A percentile compares a stretch with the other conserved stretches of the same genome.
These are phyloP conservation scores for Semotilus atromaculatus DNA, from an alignment of 2,797 vertebrate species.

Conservation along the genomic window DNA sequence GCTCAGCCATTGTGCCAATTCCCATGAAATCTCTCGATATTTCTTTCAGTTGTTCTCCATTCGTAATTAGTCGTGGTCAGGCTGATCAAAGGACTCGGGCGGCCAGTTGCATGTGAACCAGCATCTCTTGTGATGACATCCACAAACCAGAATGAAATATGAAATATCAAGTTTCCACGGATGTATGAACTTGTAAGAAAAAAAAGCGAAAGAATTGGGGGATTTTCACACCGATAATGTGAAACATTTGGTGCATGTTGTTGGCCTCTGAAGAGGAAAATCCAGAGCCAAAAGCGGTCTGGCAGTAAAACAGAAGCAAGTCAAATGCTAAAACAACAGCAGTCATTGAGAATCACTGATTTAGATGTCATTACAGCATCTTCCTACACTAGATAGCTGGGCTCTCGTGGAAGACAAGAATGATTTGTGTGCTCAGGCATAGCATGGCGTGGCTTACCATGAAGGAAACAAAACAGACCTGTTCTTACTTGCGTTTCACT, in stretches of 20 bases:
- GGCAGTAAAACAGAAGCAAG: conserved; percentile 89
- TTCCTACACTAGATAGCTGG: conserved; percentile 58
- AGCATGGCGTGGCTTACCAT: conserved; percentile 64
- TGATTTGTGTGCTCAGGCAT: conserved; percentile 59
- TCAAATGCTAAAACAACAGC: conserved; percentile 83
- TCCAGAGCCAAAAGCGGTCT: conserved; percentile 82
- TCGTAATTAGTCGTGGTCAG: conserved; percentile 95
- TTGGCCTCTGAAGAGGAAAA: conserved; percentile 86
- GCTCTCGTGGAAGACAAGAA: conserved; percentile 54
- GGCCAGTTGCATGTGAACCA: conserved; percentile 97
- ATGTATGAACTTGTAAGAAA: conserved; percentile 98
- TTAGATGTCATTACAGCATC: conserved; percentile 80
- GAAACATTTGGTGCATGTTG: conserved; percentile 99
- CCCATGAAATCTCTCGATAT: conserved; percentile 99
- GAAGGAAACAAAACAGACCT: conserved; percentile 60
- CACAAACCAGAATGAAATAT: conserved; percentile 99
- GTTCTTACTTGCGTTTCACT: conserved; percentile 44
- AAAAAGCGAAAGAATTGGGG: conserved; percentile 95
- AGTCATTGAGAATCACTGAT: conserved; percentile 79
- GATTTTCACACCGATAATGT: conserved; percentile 99
- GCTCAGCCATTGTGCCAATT: conserved; percentile 88
- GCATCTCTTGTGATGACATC: conserved; percentile 97
- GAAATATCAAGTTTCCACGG: conserved; percentile 99
- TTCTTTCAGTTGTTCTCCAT: conserved; percentile 99
- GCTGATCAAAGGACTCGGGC: conserved; percentile 93